Evolutionary conservation across 2,113 vertebrate species (phyloP).

Genomic region (Sarotherodon lohbergeri): DNA sequence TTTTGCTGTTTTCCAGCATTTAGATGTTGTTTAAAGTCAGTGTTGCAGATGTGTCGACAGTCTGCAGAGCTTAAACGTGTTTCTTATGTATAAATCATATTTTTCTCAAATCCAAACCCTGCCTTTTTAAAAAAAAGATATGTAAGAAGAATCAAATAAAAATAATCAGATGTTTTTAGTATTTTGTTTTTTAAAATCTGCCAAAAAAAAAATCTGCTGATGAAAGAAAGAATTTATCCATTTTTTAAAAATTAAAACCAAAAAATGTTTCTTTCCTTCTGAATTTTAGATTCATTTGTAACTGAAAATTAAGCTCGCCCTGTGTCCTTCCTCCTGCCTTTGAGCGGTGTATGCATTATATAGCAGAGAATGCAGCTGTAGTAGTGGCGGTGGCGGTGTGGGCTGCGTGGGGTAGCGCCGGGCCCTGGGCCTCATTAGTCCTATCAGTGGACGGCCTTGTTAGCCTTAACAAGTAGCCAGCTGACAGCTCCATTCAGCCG

Average conservation of each 20-base stretch:
- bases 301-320: background rate
- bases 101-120: background rate
- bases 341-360: background rate
- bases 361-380: background rate
- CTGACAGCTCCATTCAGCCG: constrained; percentile 70
- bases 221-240: background rate
- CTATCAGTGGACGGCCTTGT: constrained; percentile 62
- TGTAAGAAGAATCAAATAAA: background rate
- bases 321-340: background rate
- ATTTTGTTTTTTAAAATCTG: background rate
- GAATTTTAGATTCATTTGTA: background rate
- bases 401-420: background rate
- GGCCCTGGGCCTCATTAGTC: constrained; percentile 68
- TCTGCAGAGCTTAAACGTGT: accelerated
- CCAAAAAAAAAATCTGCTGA: background rate
- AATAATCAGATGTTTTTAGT: background rate
- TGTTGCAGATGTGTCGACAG: background rate
- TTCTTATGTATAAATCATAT: background rate
- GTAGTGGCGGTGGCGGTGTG: background rate
- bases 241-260: background rate
- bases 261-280: background rate
- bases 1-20: background rate
- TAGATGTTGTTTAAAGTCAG: background rate
- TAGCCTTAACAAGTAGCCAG: constrained; percentile 63
- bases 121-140: accelerated